Percentiles rank a stretch among this genome's conserved stretches.
These are phyloP conservation scores for Thalassaphorura encarpata DNA, from an alignment of 1,140 invertebrate genomes.

Conservation along the genomic window DNA sequence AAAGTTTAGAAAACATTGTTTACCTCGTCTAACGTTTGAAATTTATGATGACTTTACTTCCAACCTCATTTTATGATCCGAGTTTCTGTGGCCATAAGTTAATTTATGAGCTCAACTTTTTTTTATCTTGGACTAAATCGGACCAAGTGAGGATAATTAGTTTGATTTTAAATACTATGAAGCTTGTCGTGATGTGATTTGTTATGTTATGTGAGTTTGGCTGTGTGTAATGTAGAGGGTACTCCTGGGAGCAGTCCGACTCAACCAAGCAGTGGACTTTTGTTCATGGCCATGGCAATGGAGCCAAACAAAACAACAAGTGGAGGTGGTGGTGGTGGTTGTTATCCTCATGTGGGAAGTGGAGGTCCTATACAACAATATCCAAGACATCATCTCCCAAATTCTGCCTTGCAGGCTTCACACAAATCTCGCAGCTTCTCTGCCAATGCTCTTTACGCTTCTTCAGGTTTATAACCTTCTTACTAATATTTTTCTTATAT, in stretches of 20 bases:
- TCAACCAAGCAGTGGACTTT: constrained; percentile 15
- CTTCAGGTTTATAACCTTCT: constrained; percentile 30
- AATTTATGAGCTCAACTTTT: no score
- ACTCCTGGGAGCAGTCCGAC: constrained; percentile 32
- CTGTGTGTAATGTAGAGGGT: constrained; percentile 17
- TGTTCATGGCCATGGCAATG: neutral
- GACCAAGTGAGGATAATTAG: no score
- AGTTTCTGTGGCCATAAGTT: no score
- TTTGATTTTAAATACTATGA: no score
- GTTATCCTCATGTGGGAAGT: neutral
- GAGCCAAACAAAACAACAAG: neutral
- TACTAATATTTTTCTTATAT: no score
- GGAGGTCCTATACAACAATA: neutral
- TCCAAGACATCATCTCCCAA: constrained; percentile 12
- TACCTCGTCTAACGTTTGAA: neutral
- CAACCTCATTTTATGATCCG: no score
- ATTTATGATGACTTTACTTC: constrained; percentile 5
- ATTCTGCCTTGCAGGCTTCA: constrained; percentile 25
- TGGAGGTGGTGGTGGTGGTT: neutral
- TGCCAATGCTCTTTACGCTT: constrained; percentile 32
- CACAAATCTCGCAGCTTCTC: constrained; percentile 34
- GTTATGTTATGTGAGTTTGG: constrained; percentile 3
- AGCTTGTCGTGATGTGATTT: neutral
- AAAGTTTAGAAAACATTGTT: no score
- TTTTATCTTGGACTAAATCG: no score